These are phyloP conservation scores for Cryptomyrus ogoouensis DNA, from an alignment of 2,113 vertebrate species.

Conservation along the genomic window DNA sequence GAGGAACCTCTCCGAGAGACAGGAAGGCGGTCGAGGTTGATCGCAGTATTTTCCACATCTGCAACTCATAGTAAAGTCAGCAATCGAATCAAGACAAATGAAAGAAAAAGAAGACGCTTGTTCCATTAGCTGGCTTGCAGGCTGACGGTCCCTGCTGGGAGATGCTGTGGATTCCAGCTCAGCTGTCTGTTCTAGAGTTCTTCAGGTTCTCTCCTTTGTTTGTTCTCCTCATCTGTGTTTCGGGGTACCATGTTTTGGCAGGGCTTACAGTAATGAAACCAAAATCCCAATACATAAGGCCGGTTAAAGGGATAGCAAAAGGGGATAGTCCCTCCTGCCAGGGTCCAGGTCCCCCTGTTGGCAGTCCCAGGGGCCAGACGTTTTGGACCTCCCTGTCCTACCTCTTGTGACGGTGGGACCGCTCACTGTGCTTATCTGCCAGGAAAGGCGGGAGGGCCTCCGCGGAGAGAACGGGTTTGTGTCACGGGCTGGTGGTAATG, in stretches of 20 bases:
- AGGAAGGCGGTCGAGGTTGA: conserved; percentile 70
- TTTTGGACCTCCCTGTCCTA: neutral
- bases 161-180: neutral
- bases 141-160: neutral
- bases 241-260: neutral
- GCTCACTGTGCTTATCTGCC: neutral
- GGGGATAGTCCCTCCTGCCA: neutral
- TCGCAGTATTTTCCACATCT: conserved; percentile 72
- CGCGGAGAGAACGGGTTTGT: neutral
- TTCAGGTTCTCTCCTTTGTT: neutral
- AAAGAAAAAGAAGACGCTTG: conserved; percentile 23
- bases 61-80: conserved; percentile 44
- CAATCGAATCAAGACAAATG: conserved; percentile 28
- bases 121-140: neutral
- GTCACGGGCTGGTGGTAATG: neutral
- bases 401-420: neutral
- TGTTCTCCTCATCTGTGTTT: neutral
- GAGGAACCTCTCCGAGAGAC: conserved; percentile 73
- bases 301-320: neutral
- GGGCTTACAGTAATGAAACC: neutral
- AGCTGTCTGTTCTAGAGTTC: neutral
- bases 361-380: neutral
- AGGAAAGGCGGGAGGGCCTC: neutral
- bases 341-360: neutral
- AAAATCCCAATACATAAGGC: neutral